A percentile compares a stretch with the other conserved stretches of the same genome.
phyloP scores from a whole-genome alignment of 2,113 vertebrate species.

The Morone saxatilis region DNA sequence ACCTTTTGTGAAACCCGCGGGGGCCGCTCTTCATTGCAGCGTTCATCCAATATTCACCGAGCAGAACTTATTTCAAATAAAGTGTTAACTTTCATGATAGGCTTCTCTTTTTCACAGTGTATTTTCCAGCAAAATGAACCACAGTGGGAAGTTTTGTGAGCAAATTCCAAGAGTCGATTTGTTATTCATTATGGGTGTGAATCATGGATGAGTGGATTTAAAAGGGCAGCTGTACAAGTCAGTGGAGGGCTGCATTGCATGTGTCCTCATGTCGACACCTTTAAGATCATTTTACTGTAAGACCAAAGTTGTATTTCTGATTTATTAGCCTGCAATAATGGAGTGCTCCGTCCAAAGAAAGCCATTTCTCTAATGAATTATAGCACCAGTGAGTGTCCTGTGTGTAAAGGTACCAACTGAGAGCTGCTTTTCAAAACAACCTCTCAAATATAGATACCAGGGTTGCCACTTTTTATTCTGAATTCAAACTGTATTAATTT shows the following conservation, averaged over 20 bases:
- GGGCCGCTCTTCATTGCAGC: neutral
- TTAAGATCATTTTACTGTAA: neutral
- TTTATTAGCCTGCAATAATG: neutral
- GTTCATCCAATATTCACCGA: neutral
- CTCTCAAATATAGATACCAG: no score
- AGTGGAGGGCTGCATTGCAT: neutral
- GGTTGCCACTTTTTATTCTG: no score
- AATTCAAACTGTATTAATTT: no score
- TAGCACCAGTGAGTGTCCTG: no score
- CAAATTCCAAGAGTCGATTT: constrained; percentile 14
- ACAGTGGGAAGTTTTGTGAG: neutral
- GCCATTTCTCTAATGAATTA: no score
- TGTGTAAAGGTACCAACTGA: no score
- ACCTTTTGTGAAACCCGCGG: constrained; percentile 12
- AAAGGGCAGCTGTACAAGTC: neutral
- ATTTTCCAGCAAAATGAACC: neutral
- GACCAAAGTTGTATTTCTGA: neutral
- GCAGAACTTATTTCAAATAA: constrained; percentile 8
- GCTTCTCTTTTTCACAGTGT: neutral
- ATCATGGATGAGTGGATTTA: constrained; percentile 18
- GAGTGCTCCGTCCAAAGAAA: neutral
- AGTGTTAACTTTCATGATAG: neutral
- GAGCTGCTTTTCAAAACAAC: no score
- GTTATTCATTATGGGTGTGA: constrained; percentile 23
- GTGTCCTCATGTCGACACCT: neutral